phyloP scores from a whole-genome alignment of 1,140 invertebrate species.

The Phortica variegata region DNA sequence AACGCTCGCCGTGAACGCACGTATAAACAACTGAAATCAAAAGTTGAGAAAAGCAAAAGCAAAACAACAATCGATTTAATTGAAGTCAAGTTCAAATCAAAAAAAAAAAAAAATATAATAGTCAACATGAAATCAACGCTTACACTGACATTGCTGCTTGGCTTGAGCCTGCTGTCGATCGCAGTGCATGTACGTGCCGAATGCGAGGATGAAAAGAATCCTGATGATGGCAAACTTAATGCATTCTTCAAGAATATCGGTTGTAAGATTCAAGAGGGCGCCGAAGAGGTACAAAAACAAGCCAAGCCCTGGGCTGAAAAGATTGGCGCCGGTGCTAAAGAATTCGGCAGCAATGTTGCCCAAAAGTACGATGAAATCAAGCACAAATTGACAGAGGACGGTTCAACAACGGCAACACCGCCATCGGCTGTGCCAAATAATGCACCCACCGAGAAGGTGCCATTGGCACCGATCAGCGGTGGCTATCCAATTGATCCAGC shows the following conservation, averaged over 20 bases:
- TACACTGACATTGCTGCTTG: neutral
- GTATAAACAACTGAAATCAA: constrained; percentile 8
- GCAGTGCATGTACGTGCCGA: constrained; percentile 20
- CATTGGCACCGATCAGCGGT: constrained; percentile 33
- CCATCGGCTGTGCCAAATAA: constrained; percentile 7
- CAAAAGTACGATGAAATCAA: constrained; percentile 47
- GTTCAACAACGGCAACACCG: constrained; percentile 12
- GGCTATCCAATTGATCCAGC: no score
- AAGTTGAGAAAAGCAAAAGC: constrained; percentile 6
- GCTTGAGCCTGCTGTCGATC: constrained; percentile 25
- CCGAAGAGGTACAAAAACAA: constrained; percentile 31
- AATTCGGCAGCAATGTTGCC: constrained; percentile 31
- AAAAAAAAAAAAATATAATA: neutral
- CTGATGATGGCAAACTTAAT: constrained; percentile 39
- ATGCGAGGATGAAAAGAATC: constrained; percentile 28
- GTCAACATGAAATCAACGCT: neutral
- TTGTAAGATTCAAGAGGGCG: constrained; percentile 40
- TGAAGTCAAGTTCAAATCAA: constrained; percentile 2
- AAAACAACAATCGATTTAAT: neutral
- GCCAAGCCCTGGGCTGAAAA: constrained; percentile 40
- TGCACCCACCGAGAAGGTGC: constrained; percentile 42
- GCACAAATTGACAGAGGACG: constrained; percentile 43
- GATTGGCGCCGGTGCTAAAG: constrained; percentile 40
- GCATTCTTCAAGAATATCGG: constrained; percentile 45
- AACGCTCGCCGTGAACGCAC: no score